phyloP scores from a whole-genome alignment of 2,113 vertebrate genomes.

The Phalacrocorax pelagicus region DNA sequence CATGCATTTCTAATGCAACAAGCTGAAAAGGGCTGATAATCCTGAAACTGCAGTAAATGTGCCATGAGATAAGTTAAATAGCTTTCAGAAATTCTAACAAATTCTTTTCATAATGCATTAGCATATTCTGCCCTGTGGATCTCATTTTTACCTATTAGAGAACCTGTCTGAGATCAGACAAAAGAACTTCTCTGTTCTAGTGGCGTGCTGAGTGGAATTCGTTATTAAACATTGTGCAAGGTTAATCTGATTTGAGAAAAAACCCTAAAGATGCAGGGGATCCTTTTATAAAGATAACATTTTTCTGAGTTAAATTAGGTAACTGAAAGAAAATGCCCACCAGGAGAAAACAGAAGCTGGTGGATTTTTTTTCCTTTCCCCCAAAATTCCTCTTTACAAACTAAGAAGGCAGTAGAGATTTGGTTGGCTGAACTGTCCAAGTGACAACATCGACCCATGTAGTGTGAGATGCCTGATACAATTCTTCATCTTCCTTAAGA shows the following conservation, averaged over 20 bases:
- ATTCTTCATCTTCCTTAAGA: neutral
- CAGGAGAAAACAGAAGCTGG: neutral
- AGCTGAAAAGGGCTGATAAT: slow-evolving; percentile 27
- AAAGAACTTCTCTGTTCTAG: slow-evolving; percentile 31
- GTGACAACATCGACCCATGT: neutral
- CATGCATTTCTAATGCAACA: slow-evolving; percentile 34
- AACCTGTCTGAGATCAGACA: slow-evolving; percentile 53
- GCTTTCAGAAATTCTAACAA: slow-evolving; percentile 42
- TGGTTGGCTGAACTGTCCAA: neutral
- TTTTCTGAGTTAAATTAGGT: slow-evolving; percentile 6
- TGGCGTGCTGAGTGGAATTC: slow-evolving; percentile 32
- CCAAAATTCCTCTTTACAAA: neutral
- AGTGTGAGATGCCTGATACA: rapidly evolving
- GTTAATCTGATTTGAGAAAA: slow-evolving; percentile 36
- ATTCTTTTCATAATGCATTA: slow-evolving; percentile 45
- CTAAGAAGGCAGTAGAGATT: neutral
- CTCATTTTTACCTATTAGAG: slow-evolving; percentile 67
- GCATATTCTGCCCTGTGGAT: slow-evolving; percentile 24
- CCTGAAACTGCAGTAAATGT: slow-evolving; percentile 12
- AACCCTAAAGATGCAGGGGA: neutral
- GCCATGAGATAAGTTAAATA: slow-evolving; percentile 25
- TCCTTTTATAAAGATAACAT: neutral
- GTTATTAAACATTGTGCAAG: slow-evolving; percentile 16
- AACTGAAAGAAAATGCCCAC: neutral
- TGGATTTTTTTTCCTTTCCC: neutral